Evolutionary conservation across 2,888 invertebrate genomes (phyloP), one percentile per base, ranked within the genome.

Genomic region (Scotopteryx bipunctaria): DNA sequence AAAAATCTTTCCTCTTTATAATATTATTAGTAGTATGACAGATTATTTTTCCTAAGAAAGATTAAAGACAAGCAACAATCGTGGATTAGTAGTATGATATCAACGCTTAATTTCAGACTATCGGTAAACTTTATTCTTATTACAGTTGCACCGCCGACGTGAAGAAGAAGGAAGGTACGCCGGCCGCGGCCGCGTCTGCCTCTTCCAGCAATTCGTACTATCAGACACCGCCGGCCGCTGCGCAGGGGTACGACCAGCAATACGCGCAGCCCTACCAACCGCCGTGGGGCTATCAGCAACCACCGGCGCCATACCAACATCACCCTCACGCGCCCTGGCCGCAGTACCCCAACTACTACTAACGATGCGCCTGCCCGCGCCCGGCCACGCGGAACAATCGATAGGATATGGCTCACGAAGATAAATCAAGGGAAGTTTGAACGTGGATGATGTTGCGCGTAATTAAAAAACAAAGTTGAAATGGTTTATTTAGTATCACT

Each of bases 251-350:
- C 79, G 85, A 87, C 45, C 87, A 86, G 73, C 78, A 79, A 33
- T 88, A 90, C 74, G 78, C 85, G 67, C 82, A 81, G 72, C 84
- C 83, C 61, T 87, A 86, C 77, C 87, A 86, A 73, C 83, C 87
- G 59, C 83, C 88, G 9, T 91, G 90, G 91, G 85, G 86, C 59
- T 89, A 89, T 78, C 89, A 90, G 74, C 91, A 90, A 67, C 86
- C 89, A 35, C 83, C 88, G 38, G 82, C 81, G 2, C 86, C 90
- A 49, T 88, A 91, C 73, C 87, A 86, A 55, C 89, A 89, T 67
- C 91, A 84, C 61, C 83, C 85, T 17, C 83, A 83, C 62, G 54
- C 54, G 29, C 83, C 88, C 21, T 90, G 90, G 91, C 83, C 83
- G 14, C 87, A 90, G 61, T 90, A 90, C 68, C 84, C 86, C 45